Conservation (phyloP, 2,797 vertebrate species). For the Takifugu rubripes region DNA sequence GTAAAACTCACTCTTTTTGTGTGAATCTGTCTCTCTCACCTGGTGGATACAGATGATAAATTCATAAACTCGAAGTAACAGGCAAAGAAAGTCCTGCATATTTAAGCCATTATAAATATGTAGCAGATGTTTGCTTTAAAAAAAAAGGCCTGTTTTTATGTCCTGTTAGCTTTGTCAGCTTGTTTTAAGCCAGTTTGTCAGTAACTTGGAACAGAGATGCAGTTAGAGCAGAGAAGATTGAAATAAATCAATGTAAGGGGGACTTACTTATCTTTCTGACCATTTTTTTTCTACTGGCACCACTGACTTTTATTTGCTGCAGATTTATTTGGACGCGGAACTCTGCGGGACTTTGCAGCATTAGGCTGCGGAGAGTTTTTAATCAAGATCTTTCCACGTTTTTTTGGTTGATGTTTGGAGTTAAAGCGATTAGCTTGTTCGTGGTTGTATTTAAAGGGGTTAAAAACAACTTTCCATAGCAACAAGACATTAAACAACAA, state of each 20-base stretch:
- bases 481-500: conserved; percentile 21
- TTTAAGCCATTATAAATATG: background rate
- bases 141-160: background rate
- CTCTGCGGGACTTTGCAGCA: conserved; percentile 28
- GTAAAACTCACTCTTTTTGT: background rate
- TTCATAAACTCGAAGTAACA: too few relatives aligned
- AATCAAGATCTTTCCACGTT: conserved; percentile 3
- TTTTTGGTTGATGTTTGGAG: too few relatives aligned
- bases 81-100: too few relatives aligned
- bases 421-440: background rate
- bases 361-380: conserved; percentile 32
- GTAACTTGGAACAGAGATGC: too few relatives aligned
- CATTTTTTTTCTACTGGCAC: conserved; percentile 4
- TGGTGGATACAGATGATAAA: too few relatives aligned
- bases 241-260: too few relatives aligned
- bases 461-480: conserved; percentile 3
- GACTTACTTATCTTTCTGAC: conserved; percentile 7
- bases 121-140: background rate
- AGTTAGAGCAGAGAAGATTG: too few relatives aligned
- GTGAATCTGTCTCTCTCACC: too few relatives aligned
- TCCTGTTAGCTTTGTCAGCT: too few relatives aligned
- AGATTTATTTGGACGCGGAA: conserved; percentile 36
- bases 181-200: too few relatives aligned
- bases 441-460: background rate
- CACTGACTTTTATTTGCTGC: conserved; percentile 23